Evolutionary conservation across 1,140 invertebrate genomes (phyloP), one percentile per base, ranked within the genome.

Genomic region (Drosophila dunni): DNA sequence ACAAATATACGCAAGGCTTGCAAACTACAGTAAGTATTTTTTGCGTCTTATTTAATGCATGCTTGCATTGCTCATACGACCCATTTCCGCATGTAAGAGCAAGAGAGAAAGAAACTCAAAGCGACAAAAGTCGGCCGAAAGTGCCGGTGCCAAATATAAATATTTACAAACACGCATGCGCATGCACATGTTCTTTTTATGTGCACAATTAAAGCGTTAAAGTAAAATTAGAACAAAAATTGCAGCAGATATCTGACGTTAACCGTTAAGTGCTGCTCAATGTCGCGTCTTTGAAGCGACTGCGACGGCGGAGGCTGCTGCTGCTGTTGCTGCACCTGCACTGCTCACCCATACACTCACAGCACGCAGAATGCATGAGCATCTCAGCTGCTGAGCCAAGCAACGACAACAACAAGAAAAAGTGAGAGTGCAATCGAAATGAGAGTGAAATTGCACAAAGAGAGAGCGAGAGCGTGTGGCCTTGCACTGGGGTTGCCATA

Each of bases 91-190:
- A 78, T 64, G 63, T 29, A 29, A 29, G 24, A 29, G 24, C 24
- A 29, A 29, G 24, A 29, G 24, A 29, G 24, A 62, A 45, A 56
- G 7, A 42, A 29, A 48, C 33, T 34, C 66, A 50, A 76, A 75
- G n/a, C 20, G 40, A 58, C 70, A 82, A 78, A 86, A 86, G 58
- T 82, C 79, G 84, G 79, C 80, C 83, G 82, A 82, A 88, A 79
- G 75, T 86, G 79, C 45, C 13, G 45, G 36, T 45, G 34, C 36
- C 46, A 54, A 69, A 69, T 48, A 54, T 56, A 69, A 62, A 69
- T 48, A 61, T 56, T 61, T 38, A 57, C 33, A 17, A 42, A 58
- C 34, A 62, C 60, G 46, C 44, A 78, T 64, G 68, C 73, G 73
- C 40, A 42, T 38, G 15, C 33, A 10, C 46, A 53, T 54, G 60